Percentiles rank a stretch among this genome's conserved stretches.
Evolutionary conservation across 2,888 invertebrate species (phyloP).

Genomic region (Galerucella nymphaeae): DNA sequence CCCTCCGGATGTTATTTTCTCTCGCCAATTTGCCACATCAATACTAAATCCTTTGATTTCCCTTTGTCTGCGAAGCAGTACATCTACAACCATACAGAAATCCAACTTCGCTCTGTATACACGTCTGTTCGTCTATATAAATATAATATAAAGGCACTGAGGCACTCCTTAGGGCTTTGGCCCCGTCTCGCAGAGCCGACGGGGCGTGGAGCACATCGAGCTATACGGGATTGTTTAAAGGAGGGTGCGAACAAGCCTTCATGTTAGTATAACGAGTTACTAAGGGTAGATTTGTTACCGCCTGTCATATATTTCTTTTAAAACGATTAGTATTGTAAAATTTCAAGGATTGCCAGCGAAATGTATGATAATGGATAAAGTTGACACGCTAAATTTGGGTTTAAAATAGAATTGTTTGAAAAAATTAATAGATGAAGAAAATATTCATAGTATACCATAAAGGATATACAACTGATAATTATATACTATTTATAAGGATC

Average conservation of each 20-base stretch:
- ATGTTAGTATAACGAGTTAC: constrained; percentile 15
- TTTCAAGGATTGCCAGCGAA: not conserved
- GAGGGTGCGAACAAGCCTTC: constrained; percentile 8
- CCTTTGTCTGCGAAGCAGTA: not conserved
- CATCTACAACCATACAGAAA: not conserved
- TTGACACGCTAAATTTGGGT: not conserved
- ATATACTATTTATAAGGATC: no score
- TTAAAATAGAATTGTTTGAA: no score
- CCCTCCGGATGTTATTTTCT: not conserved
- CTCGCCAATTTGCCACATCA: constrained; percentile 2
- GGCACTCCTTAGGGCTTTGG: constrained; percentile 30
- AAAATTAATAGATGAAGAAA: no score
- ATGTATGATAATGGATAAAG: not conserved
- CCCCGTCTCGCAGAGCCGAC: constrained; percentile 14
- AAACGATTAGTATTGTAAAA: not conserved
- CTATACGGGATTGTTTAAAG: constrained; percentile 13
- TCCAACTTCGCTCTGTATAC: constrained; percentile 12
- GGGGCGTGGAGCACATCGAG: constrained; percentile 15
- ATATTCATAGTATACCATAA: no score
- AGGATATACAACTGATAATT: no score
- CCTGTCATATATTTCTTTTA: constrained; percentile 3
- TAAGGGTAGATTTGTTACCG: constrained; percentile 10
- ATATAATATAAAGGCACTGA: constrained; percentile 4
- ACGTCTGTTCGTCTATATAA: constrained; percentile 4
- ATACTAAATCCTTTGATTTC: constrained; percentile 1